Base-by-base conservation (phyloP, 2,888 invertebrate species). In the Drosophila melanosoma region DNA sequence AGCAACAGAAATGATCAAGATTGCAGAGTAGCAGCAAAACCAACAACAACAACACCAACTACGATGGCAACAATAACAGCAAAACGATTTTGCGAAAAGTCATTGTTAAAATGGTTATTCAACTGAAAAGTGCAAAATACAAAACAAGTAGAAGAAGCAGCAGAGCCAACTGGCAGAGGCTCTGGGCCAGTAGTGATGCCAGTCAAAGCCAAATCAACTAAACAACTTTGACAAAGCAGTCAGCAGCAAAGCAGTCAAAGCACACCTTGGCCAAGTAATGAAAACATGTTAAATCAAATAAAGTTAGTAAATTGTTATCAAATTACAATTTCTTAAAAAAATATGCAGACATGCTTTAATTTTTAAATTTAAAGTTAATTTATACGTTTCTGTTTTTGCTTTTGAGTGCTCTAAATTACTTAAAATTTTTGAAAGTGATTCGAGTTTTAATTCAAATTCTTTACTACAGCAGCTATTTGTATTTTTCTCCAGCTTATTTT, bases 61-160 rank as follows among this genome's bases (percentile, higher is more conserved):
- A 35, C 48, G 52, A 29, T 33, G 66, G 35, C 66, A 63, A 51
- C 49, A 57, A 42, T 42, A 62, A 62, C 52, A 49, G 63, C 33
- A 52, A 53, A 63, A 63, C 38, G 32, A 48, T 36, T 35, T 60
- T 48, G 59, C 57, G 56, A 49, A 62, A 71, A 72, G 71, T 73
- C 79, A 77, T 81, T 74, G 81, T 77, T 77, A 66, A 77, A 80
- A 82, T 72, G 74, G 63, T 51, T 66, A 81, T 68, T 83, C 68
- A 80, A 75, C 64, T 63, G 83, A n/a, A 82, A 75, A 74, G 73
- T 72, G 78, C 59, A 72, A 81, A 82, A 72, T 67, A 78, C 78
- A 78, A 78, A 78, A 78, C 67, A 66, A 52, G 58, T 49, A 38
- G 33, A 42, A 49, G 58, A 45, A 23, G 33, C 59, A 48, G 15